A percentile compares a stretch with the other conserved stretches of the same genome.
Evolutionary conservation across 1,140 invertebrate genomes (phyloP).

Genomic region (Paralvinella palmiformis): DNA sequence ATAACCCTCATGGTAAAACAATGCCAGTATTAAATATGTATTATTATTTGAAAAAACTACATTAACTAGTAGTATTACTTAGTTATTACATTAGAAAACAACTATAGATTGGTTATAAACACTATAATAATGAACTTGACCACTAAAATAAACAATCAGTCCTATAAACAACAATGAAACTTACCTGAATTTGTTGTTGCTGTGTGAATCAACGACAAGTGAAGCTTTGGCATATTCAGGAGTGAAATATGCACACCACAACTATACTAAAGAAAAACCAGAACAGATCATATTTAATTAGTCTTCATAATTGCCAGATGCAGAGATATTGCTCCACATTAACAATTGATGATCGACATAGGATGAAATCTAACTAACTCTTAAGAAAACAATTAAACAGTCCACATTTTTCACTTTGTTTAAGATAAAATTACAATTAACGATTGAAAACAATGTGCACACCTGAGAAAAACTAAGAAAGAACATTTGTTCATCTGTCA

Average conservation of each 20-base stretch:
- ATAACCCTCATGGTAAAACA: too few species aligned
- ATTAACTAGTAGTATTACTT: too few species aligned
- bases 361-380: not conserved
- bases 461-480: conserved; percentile 54
- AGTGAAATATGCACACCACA: conserved; percentile 18
- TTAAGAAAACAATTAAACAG: not conserved
- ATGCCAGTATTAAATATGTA: too few species aligned
- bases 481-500: conserved; percentile 72
- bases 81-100: too few species aligned
- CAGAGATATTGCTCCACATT: not conserved
- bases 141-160: too few species aligned
- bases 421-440: not conserved
- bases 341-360: not conserved
- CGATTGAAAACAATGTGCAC: not conserved
- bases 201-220: conserved; percentile 12
- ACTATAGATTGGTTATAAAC: too few species aligned
- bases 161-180: too few species aligned
- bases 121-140: too few species aligned
- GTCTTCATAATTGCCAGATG: not conserved
- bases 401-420: not conserved
- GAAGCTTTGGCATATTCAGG: conserved; percentile 10
- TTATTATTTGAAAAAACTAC: too few species aligned
- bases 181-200: conserved; percentile 15
- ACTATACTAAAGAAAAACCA: not conserved
- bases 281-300: not conserved